Evolutionary conservation across 2,888 invertebrate species (phyloP).

Genomic region (Rhabditoides inermis): DNA sequence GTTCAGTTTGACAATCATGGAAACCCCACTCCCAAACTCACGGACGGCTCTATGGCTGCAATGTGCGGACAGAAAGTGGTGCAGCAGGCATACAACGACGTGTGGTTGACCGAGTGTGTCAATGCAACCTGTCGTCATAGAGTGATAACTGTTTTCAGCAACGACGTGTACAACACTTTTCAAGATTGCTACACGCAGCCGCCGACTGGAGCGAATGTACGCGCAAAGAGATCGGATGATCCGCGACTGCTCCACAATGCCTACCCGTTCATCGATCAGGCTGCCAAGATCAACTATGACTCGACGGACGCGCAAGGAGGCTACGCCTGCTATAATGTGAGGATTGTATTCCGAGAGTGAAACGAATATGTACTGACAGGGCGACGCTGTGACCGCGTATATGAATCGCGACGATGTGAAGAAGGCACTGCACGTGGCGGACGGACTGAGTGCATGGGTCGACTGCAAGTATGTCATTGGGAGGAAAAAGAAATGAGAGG

Average conservation of each 20-base stretch:
- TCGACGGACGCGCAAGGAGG: constrained; percentile 34
- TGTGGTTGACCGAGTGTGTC: constrained; percentile 5
- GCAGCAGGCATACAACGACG: constrained; percentile 3
- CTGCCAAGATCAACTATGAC: constrained; percentile 28
- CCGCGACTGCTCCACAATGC: constrained; percentile 16
- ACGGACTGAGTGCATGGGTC: constrained; percentile 16
- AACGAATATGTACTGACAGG: background rate
- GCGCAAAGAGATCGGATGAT: constrained; percentile 14
- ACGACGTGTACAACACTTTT: constrained; percentile 41
- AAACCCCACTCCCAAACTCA: constrained; percentile 31
- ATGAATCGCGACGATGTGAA: too few species aligned
- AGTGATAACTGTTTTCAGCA: constrained; percentile 19
- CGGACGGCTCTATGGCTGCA: too few species aligned
- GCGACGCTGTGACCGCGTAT: constrained; percentile 2
- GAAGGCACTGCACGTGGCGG: constrained; percentile 29
- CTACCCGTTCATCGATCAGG: constrained; percentile 29
- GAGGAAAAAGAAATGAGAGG: background rate
- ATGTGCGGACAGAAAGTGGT: constrained; percentile 4
- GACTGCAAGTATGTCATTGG: constrained; percentile 23
- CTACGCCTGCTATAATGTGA: constrained; percentile 34
- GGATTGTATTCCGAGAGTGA: background rate
- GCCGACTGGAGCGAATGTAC: too few species aligned
- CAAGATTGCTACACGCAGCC: constrained; percentile 26
- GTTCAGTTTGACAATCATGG: constrained; percentile 31
- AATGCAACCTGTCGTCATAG: too few species aligned